phyloP scores from a whole-genome alignment of 1,140 invertebrate species.

The Glossosoma conforme region DNA sequence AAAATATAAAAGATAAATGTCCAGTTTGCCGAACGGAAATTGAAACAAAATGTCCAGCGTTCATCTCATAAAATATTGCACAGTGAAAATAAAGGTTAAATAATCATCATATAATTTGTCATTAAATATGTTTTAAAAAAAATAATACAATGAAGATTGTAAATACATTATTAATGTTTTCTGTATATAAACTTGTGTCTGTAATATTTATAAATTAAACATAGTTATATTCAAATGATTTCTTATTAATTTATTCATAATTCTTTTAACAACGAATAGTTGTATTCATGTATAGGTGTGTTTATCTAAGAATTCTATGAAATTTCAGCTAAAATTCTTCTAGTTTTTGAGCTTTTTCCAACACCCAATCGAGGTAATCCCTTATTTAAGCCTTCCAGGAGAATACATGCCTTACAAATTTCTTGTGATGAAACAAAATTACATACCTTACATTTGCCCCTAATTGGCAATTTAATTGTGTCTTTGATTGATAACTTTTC shows the following conservation, averaged over 20 bases:
- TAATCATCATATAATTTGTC: too few relatives aligned
- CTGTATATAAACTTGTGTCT: too few relatives aligned
- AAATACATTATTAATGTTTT: too few relatives aligned
- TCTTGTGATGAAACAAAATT: constrained; percentile 94
- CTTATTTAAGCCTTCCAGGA: constrained; percentile 93
- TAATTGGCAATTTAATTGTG: constrained; percentile 72
- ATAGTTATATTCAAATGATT: too few relatives aligned
- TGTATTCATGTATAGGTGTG: too few relatives aligned
- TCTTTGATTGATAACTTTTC: constrained; percentile 83
- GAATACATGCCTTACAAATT: constrained; percentile 94
- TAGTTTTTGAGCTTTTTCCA: constrained; percentile 77
- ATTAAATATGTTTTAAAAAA: too few relatives aligned
- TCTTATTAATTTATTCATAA: too few relatives aligned
- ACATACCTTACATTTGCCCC: constrained; percentile 80
- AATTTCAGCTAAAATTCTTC: constrained; percentile 50
- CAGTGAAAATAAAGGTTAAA: too few relatives aligned
- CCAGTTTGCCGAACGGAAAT: constrained; percentile 68
- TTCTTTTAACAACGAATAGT: too few relatives aligned
- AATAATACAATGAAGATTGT: too few relatives aligned
- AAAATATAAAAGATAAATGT: constrained; percentile 60
- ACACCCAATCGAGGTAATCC: constrained; percentile 84
- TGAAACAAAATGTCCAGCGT: constrained; percentile 61
- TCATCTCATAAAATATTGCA: constrained; percentile 64
- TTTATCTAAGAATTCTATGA: too few relatives aligned
- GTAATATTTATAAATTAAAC: too few relatives aligned